Evolutionary conservation across 92 coral and sea anemone species (phyloP), one percentile per base, ranked within the genome.

Genomic region (Parazoanthus swiftii): DNA sequence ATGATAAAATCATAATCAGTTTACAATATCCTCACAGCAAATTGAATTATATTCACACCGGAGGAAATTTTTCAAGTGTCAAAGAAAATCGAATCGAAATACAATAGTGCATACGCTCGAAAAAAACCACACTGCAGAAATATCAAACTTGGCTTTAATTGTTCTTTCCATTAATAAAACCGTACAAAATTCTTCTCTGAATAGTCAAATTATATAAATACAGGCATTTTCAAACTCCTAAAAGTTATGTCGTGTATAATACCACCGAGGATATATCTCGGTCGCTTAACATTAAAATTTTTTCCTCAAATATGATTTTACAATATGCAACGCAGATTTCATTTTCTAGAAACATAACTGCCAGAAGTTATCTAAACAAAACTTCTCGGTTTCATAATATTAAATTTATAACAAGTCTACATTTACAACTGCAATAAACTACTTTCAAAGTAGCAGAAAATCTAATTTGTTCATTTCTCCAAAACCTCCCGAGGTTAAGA

Each of bases 401-500:
- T 93, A 95, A 90, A 93, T 95, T 94, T 93, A 91, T 93, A 92
- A 89, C 94, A 94, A 93, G 88, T 93, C 95, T 93, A 94, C 95
- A 92, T 89, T 94, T 91, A 92, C 92, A 93, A 93, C 95, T 81
- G 91, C 85, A 89, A 88, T 83, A 74, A 85, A 91, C 98, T 93
- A 95, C 98, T 95, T 95, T 95, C 98, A 93, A 95, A 95, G 98
- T 95, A 95, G 98, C 91, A 91, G 79, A 85, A 29, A 93, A 90
- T 88, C 94, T 92, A 86, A 93, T 86, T 91, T 70, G 89, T 92
- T 92, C 83, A 88, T 80, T 81, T 87, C 86, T 90, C 88, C 85
- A 94, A 90, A 94, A 89, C 95, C 89, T 88, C 95, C 95, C 90
- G 91, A 88, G 85, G 82, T 86, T 91, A 94, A 89, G 90, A 94